Evolutionary conservation across 2,797 vertebrate genomes (phyloP), one percentile per base, ranked within the genome.

Genomic region (Fundulus diaphanus): DNA sequence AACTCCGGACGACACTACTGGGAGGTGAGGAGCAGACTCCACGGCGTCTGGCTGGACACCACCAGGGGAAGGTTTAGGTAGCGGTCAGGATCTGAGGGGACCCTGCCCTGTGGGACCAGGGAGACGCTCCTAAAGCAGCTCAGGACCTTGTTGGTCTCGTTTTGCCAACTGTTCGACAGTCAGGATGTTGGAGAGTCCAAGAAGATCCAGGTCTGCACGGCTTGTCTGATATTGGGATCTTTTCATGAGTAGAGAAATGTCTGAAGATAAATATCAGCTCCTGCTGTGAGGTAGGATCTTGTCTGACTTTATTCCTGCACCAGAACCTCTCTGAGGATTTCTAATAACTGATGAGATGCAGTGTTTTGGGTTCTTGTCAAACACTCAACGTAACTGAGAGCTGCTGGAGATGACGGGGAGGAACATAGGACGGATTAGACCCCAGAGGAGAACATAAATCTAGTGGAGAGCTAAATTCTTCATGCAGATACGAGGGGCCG

Each of bases 1-100:
- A 57, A n/a, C 75, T 80, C 89, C 0, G 95, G 95, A 2, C 82
- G 94, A 0, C 95, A 96, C 72, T 96, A 95, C 91, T 96, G 95
- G 95, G 95, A 96, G 94, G 95, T 90, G 16, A 73, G 79, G 24
- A 68, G 48, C 22, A 24, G 49, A 24, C 49, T 24, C 20, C 5
- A 5, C 9, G 18, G 52, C 24, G 1, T 54, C 24, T 54, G 54
- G 27, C 16, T 27, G n/a, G 54, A 24, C 49, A 6, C 49, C 7
- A 20, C 7, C 6, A 29, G 22, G 5, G 3, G 5, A 48, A 48
- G 46, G 46, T 48, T 18, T 48, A 18, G 46, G 42, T 42, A 8
- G 42, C 4, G 11, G 15, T 48, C 46, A 48, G 11, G 40, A 42
- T 42, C 40, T 42, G 7, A 42, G 40, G 40, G 40, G 15, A 51